phyloP scores from a whole-genome alignment of 2,888 invertebrate genomes.

The Lithophane ornitopus region DNA sequence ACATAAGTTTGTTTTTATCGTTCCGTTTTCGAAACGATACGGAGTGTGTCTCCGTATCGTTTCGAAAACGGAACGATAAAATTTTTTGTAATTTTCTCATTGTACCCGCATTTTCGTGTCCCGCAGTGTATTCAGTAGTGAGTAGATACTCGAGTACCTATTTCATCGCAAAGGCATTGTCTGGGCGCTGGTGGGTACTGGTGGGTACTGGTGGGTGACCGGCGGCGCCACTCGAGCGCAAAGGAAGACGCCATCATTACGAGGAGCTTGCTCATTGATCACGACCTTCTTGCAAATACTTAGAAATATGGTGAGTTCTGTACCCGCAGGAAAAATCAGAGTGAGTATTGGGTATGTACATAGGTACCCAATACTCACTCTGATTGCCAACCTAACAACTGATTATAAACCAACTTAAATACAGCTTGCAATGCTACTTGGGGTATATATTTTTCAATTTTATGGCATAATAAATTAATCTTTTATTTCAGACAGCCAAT shows the following conservation, averaged over 20 bases:
- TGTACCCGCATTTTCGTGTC: slow-evolving; percentile 8
- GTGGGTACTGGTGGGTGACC: not conserved
- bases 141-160: slow-evolving; percentile 13
- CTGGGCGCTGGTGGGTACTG: not conserved
- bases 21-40: too few relatives aligned
- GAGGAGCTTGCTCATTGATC: slow-evolving; percentile 45
- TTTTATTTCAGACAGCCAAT: not conserved
- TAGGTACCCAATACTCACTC: too few relatives aligned
- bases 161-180: slow-evolving; percentile 45
- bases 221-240: slow-evolving; percentile 11
- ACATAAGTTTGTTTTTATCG: not conserved
- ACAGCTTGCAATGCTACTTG: too few relatives aligned
- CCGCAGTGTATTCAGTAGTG: slow-evolving; percentile 1
- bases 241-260: slow-evolving; percentile 20
- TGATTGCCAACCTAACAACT: too few relatives aligned
- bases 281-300: slow-evolving; percentile 10
- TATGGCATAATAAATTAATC: not conserved
- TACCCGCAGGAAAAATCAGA: not conserved
- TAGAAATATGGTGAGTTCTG: not conserved
- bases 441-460: not conserved
- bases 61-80: too few relatives aligned
- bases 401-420: too few relatives aligned
- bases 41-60: too few relatives aligned
- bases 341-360: too few relatives aligned
- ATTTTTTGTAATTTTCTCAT: not conserved